Base-by-base conservation (phyloP, 2,113 vertebrate genomes). In the Danionella cerebrum region DNA sequence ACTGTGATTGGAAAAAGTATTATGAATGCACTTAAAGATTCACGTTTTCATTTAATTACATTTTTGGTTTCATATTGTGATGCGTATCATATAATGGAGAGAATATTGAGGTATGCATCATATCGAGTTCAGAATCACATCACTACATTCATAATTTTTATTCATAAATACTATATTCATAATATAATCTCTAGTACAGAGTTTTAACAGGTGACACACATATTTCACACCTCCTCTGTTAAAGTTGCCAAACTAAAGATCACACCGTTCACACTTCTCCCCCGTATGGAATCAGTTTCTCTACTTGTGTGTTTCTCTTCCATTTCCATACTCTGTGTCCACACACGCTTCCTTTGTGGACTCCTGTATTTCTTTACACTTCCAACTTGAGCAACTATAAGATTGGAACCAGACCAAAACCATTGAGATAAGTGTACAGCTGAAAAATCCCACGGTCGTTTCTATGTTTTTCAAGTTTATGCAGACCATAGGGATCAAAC, bases 361-460 rank as follows among this genome's bases (percentile, higher is more conserved):
- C 27, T 53, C 33, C 27, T 53, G 51, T 53, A n/a, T 53, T 53
- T 53, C 39, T 29, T 60, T 45, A 14, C 39, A 13, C 33, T 33
- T 60, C 39, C 39, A 14, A 45, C 39, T 31, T 27, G 10, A 33
- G 14, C 10, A 12, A 42, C 21, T 42, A 31, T 21, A 59, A 67
- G 38, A 50, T 44, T 67, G 62, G 62, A 71, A 59, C 62, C 65
- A 73, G 4, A 42, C 57, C 42, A 50, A 72, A 70, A 58, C 73
- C 72, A 74, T 74, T 76, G 75, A 69, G 54, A 67, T 80, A 77
- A 79, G 38, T 13, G 31, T 76, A 80, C 69, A 22, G 42, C 45
- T 31, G 57, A 41, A 62, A 58, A 55, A 66, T 35, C 42, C 31
- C 76, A 58, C 52, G 42, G 75, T 69, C 68, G 59, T 60, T 57